phyloP scores from a whole-genome alignment of 1,140 invertebrate species.

The Melanaphis sacchari region DNA sequence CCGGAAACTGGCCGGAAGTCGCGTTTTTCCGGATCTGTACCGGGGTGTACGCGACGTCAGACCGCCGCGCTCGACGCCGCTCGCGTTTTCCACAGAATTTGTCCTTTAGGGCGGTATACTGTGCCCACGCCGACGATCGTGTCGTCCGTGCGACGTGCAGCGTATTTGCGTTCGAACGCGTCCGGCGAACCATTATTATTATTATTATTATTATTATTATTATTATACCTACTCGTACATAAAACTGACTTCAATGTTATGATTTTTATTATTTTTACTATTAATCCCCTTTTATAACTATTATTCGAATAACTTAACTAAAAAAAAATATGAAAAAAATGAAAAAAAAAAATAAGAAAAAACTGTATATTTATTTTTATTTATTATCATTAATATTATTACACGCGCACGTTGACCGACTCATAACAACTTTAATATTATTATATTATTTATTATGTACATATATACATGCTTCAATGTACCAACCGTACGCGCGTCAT shows the following conservation, averaged over 20 bases:
- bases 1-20: constrained; percentile 41
- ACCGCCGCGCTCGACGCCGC: background rate
- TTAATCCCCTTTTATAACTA: constrained; percentile 27
- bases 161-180: background rate
- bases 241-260: constrained; percentile 41
- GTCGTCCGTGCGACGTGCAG: too few species aligned
- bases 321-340: too few species aligned
- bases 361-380: constrained; percentile 14
- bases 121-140: background rate
- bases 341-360: background rate
- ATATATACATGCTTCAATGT: background rate
- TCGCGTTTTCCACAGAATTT: background rate
- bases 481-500: background rate
- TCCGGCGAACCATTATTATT: background rate
- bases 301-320: constrained; percentile 28
- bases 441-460: background rate
- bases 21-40: constrained; percentile 53
- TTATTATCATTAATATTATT: constrained; percentile 47
- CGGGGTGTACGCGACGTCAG: background rate
- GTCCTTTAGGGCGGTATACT: background rate
- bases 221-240: background rate
- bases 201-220: constrained; percentile 52
- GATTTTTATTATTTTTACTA: constrained; percentile 46
- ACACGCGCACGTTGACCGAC: constrained; percentile 8
- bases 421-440: background rate